Base-by-base conservation (phyloP, 1,140 invertebrate genomes). In the Drosophila tristis region DNA sequence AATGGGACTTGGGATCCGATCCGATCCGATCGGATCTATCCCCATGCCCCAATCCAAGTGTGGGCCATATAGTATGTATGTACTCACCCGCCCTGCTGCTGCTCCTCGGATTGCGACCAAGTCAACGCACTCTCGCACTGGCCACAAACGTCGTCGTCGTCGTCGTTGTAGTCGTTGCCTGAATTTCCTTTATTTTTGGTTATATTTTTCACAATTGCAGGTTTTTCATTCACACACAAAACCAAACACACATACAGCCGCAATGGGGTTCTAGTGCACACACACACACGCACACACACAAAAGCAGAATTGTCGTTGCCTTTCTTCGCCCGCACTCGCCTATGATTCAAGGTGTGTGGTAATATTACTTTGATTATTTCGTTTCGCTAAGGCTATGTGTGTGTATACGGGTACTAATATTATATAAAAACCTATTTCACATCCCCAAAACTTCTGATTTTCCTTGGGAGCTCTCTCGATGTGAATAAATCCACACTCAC, bases 161-260 rank as follows among this genome's bases (percentile, higher is more conserved):
- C 11, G 31, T 9, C 3, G 26, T 29, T 7, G 5, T 29, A 6
- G 26, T 29, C 15, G 42, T 16, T 25, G 55, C 23, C 16, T 11
- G 35, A 39, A 13, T 39, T 39, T 3, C 35, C 63, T 70, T 89
- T 79, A 89, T 87, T 87, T 87, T 82, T 89, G 82, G 84, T 87
- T 87, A 87, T 89, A 89, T 82, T 87, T 59, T 58, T 89, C 67
- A 78, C 82, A 82, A 75, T 87, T 78, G 82, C 82, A 61, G 63
- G 50, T 89, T 87, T 89, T 89, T 82, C 84, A 82, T 78, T 78
- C 78, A 86, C 82, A 78, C 82, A 87, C 82, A 60, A 72, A 58
- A 64, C 62, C 54, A 51, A 45, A 64, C 56, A 50, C 55, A 56
- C 79, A 51, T 57, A 55, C 66, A 58, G 11, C 35, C 4, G 35